Evolutionary conservation across 1,140 invertebrate species (phyloP).

Genomic region (Mactra quadrangularis): DNA sequence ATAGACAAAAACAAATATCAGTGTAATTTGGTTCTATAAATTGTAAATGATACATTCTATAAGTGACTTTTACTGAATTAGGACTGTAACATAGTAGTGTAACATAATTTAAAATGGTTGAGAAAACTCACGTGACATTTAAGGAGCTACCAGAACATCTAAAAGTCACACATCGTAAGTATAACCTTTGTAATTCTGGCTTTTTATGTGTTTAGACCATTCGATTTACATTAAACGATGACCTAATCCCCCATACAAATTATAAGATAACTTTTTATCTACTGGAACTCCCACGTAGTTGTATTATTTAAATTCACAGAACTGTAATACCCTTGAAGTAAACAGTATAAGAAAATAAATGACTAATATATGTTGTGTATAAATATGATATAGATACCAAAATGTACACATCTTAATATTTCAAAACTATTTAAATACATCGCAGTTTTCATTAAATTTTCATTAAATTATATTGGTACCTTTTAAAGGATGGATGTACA

Average conservation of each 20-base stretch:
- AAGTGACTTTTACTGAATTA: neutral
- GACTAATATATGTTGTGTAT: no score
- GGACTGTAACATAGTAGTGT: neutral
- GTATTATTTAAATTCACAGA: neutral
- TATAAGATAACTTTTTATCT: neutral
- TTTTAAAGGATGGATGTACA: no score
- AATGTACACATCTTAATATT: no score
- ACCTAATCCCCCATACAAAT: neutral
- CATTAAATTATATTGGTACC: no score
- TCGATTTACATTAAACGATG: neutral
- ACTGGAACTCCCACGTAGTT: neutral
- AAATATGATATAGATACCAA: no score
- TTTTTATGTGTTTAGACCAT: neutral
- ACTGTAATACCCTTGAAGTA: no score
- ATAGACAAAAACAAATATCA: neutral
- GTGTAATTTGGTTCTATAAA: slow-evolving; percentile 5
- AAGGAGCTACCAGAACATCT: neutral
- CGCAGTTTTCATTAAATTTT: no score
- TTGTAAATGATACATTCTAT: neutral
- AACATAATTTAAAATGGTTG: slow-evolving; percentile 33
- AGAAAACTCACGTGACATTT: neutral
- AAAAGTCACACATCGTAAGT: slow-evolving; percentile 13
- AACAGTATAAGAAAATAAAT: no score
- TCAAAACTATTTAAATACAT: no score
- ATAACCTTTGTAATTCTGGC: neutral